Evolutionary conservation across 2,113 vertebrate genomes (phyloP), one percentile per base, ranked within the genome.

Genomic region (Prinia subflava): DNA sequence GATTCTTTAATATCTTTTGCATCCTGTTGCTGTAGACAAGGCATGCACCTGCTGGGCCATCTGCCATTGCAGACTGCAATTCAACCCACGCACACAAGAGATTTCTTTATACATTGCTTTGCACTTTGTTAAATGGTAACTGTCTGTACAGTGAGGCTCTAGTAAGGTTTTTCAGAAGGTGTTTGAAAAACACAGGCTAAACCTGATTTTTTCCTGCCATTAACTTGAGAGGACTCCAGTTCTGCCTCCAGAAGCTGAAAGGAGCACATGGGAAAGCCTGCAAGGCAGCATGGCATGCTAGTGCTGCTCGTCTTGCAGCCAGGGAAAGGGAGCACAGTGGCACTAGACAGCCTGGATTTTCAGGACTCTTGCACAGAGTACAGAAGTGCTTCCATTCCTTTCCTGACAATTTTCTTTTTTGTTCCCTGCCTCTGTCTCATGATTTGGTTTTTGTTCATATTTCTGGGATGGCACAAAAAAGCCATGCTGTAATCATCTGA

Each of bases 1-100:
- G 63, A 89, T 81, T 75, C 86, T 87, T 94, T 95, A 95, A 95
- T 97, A 95, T 94, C 83, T 97, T 96, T 95, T 92, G 89, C 92
- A 94, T 97, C 94, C 91, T 96, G 76, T 94, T 95, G 83, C 91
- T 95, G 47, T 53, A 95, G 95, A 95, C 92, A 94, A 92, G 91
- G 84, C 73, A 56, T 92, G 86, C 96, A 97, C 88, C 90, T 94
- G 94, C 92, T 83, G 71, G 67, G 94, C 87, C 94, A 95, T 93
- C 93, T 96, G 95, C 85, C 5, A 0, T 86, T 94, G 79, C 71
- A 96, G 79, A 90, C 85, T 94, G 68, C 33, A 60, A 11, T 94
- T 96, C 87, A 94, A 56, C 59, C 70, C 71, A 33, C 13, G 0
- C 87, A 83, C 78, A 69, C 70, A 70, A 67, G 78, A 94, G 93